Percentiles rank a stretch among this genome's conserved stretches.
These are phyloP conservation scores for Babylonia areolata DNA, from an alignment of 1,140 invertebrate genomes.

Conservation along the genomic window DNA sequence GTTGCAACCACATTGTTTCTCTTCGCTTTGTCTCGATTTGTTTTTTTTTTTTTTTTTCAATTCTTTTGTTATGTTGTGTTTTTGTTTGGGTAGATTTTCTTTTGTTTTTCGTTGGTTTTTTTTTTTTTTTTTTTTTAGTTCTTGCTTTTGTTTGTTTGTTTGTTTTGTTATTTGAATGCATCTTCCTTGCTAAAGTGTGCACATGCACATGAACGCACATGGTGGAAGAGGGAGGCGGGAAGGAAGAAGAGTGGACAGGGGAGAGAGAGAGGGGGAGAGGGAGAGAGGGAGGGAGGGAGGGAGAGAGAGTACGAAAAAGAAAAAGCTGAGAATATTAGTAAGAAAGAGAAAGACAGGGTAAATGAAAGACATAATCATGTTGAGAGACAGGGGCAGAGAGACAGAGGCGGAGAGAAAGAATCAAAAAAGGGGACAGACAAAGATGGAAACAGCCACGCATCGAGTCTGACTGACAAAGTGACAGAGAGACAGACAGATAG, in stretches of 20 bases:
- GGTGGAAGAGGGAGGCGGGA: neutral
- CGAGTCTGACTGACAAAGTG: neutral
- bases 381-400: slow-evolving; percentile 7
- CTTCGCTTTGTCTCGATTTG: too few relatives aligned
- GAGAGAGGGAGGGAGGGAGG: neutral
- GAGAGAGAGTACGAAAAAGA: neutral
- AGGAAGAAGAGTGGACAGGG: neutral
- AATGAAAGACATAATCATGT: neutral
- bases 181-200: neutral
- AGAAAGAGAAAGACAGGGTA: too few relatives aligned
- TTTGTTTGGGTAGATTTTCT: too few relatives aligned
- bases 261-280: neutral
- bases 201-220: neutral
- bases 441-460: neutral
- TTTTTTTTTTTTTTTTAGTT: too few relatives aligned
- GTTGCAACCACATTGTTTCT: too few relatives aligned
- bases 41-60: too few relatives aligned
- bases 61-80: too few relatives aligned
- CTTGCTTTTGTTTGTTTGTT: too few relatives aligned
- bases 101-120: too few relatives aligned
- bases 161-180: neutral
- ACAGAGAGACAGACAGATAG: neutral
- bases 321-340: too few relatives aligned
- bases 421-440: neutral
- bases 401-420: neutral